Evolutionary conservation across 2,113 vertebrate species (phyloP).

Genomic region (Forbesichthys agassizii): DNA sequence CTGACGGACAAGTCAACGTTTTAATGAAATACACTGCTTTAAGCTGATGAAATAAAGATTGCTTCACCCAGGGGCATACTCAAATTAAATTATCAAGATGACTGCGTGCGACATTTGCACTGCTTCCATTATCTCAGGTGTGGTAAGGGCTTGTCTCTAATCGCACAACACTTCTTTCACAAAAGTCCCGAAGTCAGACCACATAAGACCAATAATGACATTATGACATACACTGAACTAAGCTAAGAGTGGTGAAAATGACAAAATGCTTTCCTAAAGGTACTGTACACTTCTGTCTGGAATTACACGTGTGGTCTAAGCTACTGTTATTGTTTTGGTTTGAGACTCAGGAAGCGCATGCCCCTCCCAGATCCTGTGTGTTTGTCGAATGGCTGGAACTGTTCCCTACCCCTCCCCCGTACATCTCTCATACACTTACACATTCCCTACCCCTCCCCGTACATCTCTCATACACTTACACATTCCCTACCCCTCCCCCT

Average conservation of each 20-base stretch:
- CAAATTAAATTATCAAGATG: slow-evolving; percentile 76
- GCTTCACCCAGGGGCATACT: slow-evolving; percentile 69
- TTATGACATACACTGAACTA: slow-evolving; percentile 28
- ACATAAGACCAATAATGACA: not conserved
- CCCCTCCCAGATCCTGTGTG: no score
- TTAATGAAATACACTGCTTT: slow-evolving; percentile 75
- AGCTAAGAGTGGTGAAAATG: slow-evolving; percentile 1
- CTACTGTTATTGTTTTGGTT: no score
- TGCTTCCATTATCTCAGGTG: slow-evolving; percentile 63
- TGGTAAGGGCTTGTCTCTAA: slow-evolving; percentile 33
- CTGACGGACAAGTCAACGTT: slow-evolving; percentile 72
- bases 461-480: no score
- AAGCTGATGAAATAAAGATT: slow-evolving; percentile 76
- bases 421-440: no score
- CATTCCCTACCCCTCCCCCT: no score
- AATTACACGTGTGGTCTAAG: no score
- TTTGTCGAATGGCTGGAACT: not conserved
- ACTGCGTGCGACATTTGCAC: slow-evolving; percentile 56
- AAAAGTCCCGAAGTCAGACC: not conserved
- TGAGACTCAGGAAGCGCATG: no score
- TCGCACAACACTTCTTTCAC: slow-evolving; percentile 33
- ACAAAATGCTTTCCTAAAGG: not conserved
- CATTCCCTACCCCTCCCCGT: no score
- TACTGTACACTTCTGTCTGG: not conserved
- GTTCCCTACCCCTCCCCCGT: slow-evolving; percentile 1